Conservation (phyloP, 1,140 invertebrate genomes). For the Cepaea nemoralis region DNA sequence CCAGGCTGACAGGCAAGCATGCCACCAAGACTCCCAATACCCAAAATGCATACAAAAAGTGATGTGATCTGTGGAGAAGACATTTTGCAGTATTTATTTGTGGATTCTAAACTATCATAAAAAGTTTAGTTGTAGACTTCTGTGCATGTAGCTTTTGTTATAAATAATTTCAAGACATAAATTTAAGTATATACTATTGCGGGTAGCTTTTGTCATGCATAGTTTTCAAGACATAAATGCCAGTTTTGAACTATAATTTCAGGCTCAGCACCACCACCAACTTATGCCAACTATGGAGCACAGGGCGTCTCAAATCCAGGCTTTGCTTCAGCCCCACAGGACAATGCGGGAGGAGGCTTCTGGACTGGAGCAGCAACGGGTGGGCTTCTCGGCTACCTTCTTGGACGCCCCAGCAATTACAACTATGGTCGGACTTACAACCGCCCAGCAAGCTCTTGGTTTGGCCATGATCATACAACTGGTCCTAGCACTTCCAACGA, state of each 20-base stretch:
- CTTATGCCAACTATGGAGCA: background rate
- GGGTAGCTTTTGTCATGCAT: too few relatives aligned
- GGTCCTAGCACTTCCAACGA: constrained; percentile 17
- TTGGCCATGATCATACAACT: background rate
- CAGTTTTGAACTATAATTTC: background rate
- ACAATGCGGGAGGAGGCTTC: constrained; percentile 70
- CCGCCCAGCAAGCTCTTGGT: constrained; percentile 14
- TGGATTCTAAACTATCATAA: too few relatives aligned
- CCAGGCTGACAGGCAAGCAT: too few relatives aligned
- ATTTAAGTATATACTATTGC: background rate
- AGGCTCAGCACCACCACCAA: constrained; percentile 14
- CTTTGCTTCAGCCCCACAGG: background rate
- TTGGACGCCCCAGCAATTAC: constrained; percentile 63
- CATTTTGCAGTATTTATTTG: too few relatives aligned
- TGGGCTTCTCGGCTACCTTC: constrained; percentile 74
- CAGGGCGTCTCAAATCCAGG: constrained; percentile 20
- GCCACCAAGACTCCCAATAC: too few relatives aligned
- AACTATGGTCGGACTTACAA: constrained; percentile 20
- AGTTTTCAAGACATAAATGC: too few relatives aligned
- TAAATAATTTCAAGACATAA: too few relatives aligned
- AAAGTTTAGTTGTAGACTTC: background rate
- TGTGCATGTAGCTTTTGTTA: background rate
- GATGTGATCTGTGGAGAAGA: too few relatives aligned
- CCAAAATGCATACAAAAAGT: too few relatives aligned
- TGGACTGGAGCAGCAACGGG: constrained; percentile 75